Evolutionary conservation across 2,888 invertebrate species (phyloP).

Genomic region (Hemistola chrysoprasaria): DNA sequence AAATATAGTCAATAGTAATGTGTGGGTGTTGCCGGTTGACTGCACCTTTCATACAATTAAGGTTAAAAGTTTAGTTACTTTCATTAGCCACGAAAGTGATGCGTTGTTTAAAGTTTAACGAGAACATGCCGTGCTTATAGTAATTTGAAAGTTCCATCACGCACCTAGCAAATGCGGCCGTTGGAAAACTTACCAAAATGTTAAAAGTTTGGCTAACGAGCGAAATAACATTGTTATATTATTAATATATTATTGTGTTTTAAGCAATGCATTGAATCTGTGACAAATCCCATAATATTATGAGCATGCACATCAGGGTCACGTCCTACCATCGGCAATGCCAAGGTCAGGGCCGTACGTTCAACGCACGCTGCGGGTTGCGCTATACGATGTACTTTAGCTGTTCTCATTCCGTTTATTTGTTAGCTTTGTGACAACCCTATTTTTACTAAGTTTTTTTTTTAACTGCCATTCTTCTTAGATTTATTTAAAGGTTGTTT

Average conservation of each 20-base stretch:
- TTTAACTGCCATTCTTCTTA: constrained; percentile 34
- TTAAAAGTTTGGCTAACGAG: too few species aligned
- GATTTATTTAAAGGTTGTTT: too few species aligned
- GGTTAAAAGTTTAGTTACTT: too few species aligned
- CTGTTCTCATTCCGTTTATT: constrained; percentile 22
- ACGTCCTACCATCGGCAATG: constrained; percentile 54
- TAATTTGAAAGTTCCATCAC: neutral
- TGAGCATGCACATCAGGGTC: neutral
- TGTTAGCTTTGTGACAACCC: constrained; percentile 37
- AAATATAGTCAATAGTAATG: too few species aligned
- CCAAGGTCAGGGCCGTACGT: constrained; percentile 49
- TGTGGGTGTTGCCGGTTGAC: too few species aligned
- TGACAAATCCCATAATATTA: too few species aligned
- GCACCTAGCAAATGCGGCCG: constrained; percentile 5
- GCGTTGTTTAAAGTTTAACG: neutral
- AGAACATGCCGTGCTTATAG: constrained; percentile 1
- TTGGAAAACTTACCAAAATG: constrained; percentile 9
- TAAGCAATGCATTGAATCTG: too few species aligned
- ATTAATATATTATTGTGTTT: too few species aligned
- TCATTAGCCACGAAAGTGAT: too few species aligned
- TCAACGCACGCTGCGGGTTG: constrained; percentile 31
- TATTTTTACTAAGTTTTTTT: constrained; percentile 20
- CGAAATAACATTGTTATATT: too few species aligned
- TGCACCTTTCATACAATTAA: too few species aligned
- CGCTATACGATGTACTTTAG: constrained; percentile 27